Percentiles rank a stretch among this genome's conserved stretches.
phyloP scores from a whole-genome alignment of 2,113 vertebrate genomes.

The Prunella fulvescens region DNA sequence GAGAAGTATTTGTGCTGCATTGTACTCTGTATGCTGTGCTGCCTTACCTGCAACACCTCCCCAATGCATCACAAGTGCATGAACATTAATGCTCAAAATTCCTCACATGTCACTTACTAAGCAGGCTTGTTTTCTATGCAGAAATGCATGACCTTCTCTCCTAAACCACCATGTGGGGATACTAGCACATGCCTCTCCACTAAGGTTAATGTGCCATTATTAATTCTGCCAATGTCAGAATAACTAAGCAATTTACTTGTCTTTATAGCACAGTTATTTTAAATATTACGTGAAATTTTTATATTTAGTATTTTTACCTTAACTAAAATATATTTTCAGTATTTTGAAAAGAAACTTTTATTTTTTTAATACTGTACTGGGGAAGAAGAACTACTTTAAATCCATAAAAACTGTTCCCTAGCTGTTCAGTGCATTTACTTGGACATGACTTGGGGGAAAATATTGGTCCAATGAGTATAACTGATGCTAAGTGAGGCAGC shows the following conservation, averaged over 20 bases:
- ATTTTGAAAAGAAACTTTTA: slow-evolving; percentile 57
- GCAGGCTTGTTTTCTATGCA: slow-evolving; percentile 30
- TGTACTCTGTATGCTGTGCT: background rate
- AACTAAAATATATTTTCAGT: slow-evolving; percentile 63
- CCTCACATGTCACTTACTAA: background rate
- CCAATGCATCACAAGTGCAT: background rate
- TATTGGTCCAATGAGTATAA: background rate
- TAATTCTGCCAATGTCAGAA: slow-evolving; percentile 57
- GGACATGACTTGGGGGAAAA: background rate
- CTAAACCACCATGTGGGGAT: slow-evolving; percentile 22
- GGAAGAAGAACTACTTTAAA: slow-evolving; percentile 16
- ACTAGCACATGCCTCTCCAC: background rate
- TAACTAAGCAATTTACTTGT: slow-evolving; percentile 33
- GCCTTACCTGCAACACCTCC: slow-evolving; percentile 7
- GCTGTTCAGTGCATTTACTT: slow-evolving; percentile 7
- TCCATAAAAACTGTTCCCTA: background rate
- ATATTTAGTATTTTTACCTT: slow-evolving; percentile 65
- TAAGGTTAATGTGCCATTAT: background rate
- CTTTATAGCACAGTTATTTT: slow-evolving; percentile 56
- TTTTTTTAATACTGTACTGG: slow-evolving; percentile 63
- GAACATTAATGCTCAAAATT: background rate
- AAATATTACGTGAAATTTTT: slow-evolving; percentile 49
- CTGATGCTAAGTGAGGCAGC: background rate
- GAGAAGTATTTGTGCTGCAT: background rate
- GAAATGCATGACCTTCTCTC: slow-evolving; percentile 39